A percentile compares a stretch with the other conserved stretches of the same genome.
Conservation (phyloP, 2,797 vertebrate genomes). For the Menidia menidia region DNA sequence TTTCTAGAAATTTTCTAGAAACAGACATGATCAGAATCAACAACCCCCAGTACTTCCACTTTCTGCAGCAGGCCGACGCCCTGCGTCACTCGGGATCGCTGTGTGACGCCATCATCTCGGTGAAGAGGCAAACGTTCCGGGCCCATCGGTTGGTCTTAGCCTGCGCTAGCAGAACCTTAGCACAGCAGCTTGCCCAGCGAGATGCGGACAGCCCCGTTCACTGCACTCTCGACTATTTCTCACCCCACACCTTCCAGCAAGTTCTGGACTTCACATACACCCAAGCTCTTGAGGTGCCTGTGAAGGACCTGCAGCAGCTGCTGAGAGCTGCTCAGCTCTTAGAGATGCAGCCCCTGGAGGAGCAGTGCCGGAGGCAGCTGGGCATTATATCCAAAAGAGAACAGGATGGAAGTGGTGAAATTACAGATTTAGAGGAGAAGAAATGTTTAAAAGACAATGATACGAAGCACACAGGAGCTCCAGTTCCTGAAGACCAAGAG, state of each 20-base stretch:
- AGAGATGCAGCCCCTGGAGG: slow-evolving; percentile 82
- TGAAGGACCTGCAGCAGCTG: slow-evolving; percentile 79
- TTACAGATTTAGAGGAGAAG: slow-evolving; percentile 29
- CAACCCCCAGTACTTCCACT: slow-evolving; percentile 83
- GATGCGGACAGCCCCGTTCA: slow-evolving; percentile 56
- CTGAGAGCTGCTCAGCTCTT: slow-evolving; percentile 80
- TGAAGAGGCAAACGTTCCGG: slow-evolving; percentile 80
- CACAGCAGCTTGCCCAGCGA: slow-evolving; percentile 63
- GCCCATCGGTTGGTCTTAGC: slow-evolving; percentile 87
- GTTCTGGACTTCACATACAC: slow-evolving; percentile 86
- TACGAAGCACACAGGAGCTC: slow-evolving; percentile 2
- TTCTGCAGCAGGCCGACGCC: slow-evolving; percentile 81
- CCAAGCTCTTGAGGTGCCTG: slow-evolving; percentile 79
- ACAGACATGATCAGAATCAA: slow-evolving; percentile 80
- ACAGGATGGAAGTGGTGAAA: background rate
- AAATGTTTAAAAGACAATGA: background rate
- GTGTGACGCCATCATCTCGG: slow-evolving; percentile 83
- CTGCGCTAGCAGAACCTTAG: slow-evolving; percentile 82
- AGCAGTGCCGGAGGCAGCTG: slow-evolving; percentile 79
- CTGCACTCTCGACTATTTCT: slow-evolving; percentile 77
- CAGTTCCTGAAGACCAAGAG: slow-evolving; percentile 8
- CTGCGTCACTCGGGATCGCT: slow-evolving; percentile 79
- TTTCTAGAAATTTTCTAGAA: slow-evolving; percentile 15
- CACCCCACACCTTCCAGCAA: slow-evolving; percentile 84
- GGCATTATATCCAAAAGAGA: slow-evolving; percentile 29